Evolutionary conservation across 2,888 invertebrate genomes (phyloP).

Genomic region (Geotrupes spiniger): DNA sequence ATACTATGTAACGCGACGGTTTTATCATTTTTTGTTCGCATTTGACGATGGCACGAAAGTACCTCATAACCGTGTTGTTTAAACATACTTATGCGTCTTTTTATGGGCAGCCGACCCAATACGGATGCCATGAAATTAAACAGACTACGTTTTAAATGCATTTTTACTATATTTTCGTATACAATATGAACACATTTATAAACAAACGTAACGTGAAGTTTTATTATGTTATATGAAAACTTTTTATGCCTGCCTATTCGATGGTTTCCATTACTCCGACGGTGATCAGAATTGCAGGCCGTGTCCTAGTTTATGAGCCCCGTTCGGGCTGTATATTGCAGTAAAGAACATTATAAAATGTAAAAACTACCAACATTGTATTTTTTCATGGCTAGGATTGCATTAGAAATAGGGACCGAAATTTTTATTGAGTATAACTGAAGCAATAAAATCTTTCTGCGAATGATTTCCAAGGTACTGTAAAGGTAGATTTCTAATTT

Average conservation of each 20-base stretch:
- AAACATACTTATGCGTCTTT: conserved; percentile 18
- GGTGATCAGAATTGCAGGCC: conserved; percentile 46
- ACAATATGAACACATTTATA: conserved; percentile 35
- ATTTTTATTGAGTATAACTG: conserved; percentile 44
- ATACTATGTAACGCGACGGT: no score
- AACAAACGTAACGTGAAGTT: conserved; percentile 36
- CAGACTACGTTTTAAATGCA: conserved; percentile 10
- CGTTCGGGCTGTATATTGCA: conserved; percentile 47
- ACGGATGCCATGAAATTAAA: conserved; percentile 2
- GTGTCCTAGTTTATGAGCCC: conserved; percentile 47
- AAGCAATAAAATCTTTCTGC: conserved; percentile 44
- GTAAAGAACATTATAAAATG: conserved; percentile 48
- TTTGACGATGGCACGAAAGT: no score
- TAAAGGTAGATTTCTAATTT: conserved; percentile 28
- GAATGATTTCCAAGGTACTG: conserved; percentile 39
- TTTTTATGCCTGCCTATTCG: conserved; percentile 49
- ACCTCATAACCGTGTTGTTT: conserved; percentile 22
- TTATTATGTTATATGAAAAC: conserved; percentile 45
- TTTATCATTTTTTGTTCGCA: no score
- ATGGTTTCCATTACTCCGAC: conserved; percentile 43
- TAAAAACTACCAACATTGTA: conserved; percentile 49
- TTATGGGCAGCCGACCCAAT: conserved; percentile 11
- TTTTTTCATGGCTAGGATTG: conserved; percentile 39
- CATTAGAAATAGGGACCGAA: conserved; percentile 24
- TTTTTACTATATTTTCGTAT: conserved; percentile 21